phyloP scores from a whole-genome alignment of 2,113 vertebrate species.

The Numenius arquata region DNA sequence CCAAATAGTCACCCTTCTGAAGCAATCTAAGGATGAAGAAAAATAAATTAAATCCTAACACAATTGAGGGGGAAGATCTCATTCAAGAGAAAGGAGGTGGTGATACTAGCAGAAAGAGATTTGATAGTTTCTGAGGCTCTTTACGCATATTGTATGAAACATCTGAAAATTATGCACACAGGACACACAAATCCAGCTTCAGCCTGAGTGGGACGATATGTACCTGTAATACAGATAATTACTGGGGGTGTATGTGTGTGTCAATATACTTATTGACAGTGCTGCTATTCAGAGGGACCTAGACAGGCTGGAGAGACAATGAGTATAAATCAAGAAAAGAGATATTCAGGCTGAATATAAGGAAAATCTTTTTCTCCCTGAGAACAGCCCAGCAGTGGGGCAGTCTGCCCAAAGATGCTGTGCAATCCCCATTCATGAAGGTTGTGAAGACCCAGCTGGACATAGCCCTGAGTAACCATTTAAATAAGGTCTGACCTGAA shows the following conservation, averaged over 20 bases:
- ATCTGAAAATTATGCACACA: background rate
- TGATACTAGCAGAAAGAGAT: background rate
- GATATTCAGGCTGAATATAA: background rate
- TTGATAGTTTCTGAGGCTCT: background rate
- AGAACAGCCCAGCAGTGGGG: background rate
- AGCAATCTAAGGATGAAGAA: background rate
- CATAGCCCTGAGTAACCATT: background rate
- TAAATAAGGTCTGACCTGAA: background rate
- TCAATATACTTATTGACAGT: background rate
- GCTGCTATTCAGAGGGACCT: background rate
- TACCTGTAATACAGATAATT: background rate
- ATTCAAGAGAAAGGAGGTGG: background rate
- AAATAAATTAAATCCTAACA: background rate
- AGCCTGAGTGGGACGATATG: background rate
- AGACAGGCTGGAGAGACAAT: background rate
- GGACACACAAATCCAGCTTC: background rate
- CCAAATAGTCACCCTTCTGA: background rate
- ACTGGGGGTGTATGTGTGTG: accelerated
- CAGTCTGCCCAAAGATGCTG: background rate
- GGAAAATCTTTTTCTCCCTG: background rate
- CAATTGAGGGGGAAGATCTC: background rate
- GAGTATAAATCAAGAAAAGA: background rate
- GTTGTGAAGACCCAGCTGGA: background rate
- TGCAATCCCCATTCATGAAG: background rate
- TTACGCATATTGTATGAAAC: background rate